Evolutionary conservation across 2,113 vertebrate species (phyloP).

Genomic region (Embiotoca jacksoni): DNA sequence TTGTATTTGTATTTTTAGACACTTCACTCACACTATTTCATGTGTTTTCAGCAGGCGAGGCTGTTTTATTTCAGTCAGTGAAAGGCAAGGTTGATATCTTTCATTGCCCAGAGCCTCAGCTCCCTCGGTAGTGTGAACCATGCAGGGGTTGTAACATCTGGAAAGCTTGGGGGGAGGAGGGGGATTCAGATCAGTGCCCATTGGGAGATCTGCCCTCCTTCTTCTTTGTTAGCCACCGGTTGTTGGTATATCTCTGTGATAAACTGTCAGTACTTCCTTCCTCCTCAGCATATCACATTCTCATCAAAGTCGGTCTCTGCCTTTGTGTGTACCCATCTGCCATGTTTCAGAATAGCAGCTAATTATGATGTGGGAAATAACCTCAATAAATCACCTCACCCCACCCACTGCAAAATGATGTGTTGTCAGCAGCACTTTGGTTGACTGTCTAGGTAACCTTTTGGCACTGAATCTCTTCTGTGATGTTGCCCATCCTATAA

Average conservation of each 20-base stretch:
- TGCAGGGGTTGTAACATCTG: slow-evolving; percentile 59
- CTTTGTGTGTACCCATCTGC: slow-evolving; percentile 61
- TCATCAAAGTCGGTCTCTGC: slow-evolving; percentile 43
- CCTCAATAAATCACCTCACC: slow-evolving; percentile 11
- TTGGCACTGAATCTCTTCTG: slow-evolving; percentile 41
- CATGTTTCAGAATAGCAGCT: slow-evolving; percentile 30
- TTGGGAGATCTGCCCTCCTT: slow-evolving; percentile 28
- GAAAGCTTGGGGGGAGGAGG: slow-evolving; percentile 36
- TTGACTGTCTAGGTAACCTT: slow-evolving; percentile 42
- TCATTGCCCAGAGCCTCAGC: slow-evolving; percentile 45
- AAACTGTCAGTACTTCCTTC: slow-evolving; percentile 32
- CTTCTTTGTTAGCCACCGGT: slow-evolving; percentile 27
- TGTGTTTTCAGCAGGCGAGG: slow-evolving; percentile 36
- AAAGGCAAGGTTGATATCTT: slow-evolving; percentile 40
- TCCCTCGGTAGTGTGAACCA: slow-evolving; percentile 31
- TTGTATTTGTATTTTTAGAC: slow-evolving; percentile 36
- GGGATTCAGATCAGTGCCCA: slow-evolving; percentile 49
- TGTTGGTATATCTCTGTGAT: slow-evolving; percentile 55
- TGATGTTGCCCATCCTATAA: slow-evolving; percentile 28
- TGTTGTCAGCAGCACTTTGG: slow-evolving; percentile 13
- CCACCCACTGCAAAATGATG: neutral
- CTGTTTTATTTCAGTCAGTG: slow-evolving; percentile 35
- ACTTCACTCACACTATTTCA: slow-evolving; percentile 5
- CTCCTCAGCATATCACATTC: slow-evolving; percentile 47
- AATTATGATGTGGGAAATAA: slow-evolving; percentile 47